Conservation (phyloP, 2,888 invertebrate genomes). For the Bembecia ichneumoniformis region DNA sequence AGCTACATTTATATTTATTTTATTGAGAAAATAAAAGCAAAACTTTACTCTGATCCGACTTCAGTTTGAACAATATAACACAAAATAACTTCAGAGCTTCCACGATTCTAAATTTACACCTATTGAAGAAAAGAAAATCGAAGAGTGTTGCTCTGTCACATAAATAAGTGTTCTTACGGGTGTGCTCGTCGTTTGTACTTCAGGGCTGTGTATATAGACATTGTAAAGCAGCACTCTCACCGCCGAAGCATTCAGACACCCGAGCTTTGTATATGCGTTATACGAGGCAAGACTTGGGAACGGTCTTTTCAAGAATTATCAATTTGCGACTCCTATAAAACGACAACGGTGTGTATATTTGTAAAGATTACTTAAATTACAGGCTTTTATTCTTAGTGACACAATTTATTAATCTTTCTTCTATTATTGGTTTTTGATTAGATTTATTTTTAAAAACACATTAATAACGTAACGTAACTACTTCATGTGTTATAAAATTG, state of each 20-base stretch:
- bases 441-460: too few relatives aligned
- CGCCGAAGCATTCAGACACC: not conserved
- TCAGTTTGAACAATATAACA: too few relatives aligned
- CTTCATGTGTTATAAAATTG: too few relatives aligned
- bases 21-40: too few relatives aligned
- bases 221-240: not conserved
- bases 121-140: not conserved
- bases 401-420: not conserved
- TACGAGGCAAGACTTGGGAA: not conserved
- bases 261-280: not conserved
- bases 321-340: not conserved
- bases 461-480: too few relatives aligned
- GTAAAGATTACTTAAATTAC: too few relatives aligned
- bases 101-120: too few relatives aligned
- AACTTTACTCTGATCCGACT: too few relatives aligned
- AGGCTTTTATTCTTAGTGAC: too few relatives aligned
- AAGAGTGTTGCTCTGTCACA: conserved; percentile 1
- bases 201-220: not conserved
- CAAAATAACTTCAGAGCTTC: too few relatives aligned
- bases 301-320: not conserved
- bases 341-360: not conserved
- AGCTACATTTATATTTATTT: too few relatives aligned
- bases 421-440: not conserved
- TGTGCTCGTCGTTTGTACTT: conserved; percentile 1
- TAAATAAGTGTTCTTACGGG: conserved; percentile 1